These are phyloP conservation scores for Orius laevigatus DNA, from an alignment of 1,140 invertebrate species.

Conservation along the genomic window DNA sequence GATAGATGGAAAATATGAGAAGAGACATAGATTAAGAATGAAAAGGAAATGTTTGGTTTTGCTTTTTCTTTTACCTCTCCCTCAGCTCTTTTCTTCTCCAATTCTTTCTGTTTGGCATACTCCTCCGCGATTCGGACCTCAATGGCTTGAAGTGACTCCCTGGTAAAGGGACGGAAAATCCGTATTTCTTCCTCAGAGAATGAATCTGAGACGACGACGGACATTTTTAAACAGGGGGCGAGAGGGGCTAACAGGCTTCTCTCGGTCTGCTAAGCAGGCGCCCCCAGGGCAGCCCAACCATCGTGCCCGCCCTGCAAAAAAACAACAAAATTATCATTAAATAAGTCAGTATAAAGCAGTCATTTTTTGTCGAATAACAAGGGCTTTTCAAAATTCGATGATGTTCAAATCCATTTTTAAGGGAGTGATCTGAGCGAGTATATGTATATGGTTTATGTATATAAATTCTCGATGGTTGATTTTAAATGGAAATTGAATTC, in stretches of 20 bases:
- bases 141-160: conserved; percentile 86
- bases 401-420: too few relatives aligned
- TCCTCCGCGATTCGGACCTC: conserved; percentile 85
- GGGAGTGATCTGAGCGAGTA: too few relatives aligned
- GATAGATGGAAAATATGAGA: too few relatives aligned
- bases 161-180: conserved; percentile 93
- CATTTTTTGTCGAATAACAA: neutral
- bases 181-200: conserved; percentile 82
- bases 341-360: neutral
- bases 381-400: too few relatives aligned
- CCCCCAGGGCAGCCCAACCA: conserved; percentile 5
- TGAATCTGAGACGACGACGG: conserved; percentile 76
- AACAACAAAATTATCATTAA: neutral
- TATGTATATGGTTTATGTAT: too few relatives aligned
- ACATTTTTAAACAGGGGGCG: conserved; percentile 38
- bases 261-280: conserved; percentile 5
- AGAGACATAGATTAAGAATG: too few relatives aligned
- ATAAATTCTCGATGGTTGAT: too few relatives aligned
- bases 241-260: conserved; percentile 11
- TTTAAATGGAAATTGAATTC: too few relatives aligned
- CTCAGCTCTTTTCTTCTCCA: conserved; percentile 88
- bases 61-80: conserved; percentile 53
- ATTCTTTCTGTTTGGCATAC: conserved; percentile 86
- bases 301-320: conserved; percentile 1
- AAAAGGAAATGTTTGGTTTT: too few relatives aligned